Percentiles rank a stretch among this genome's conserved stretches.
Conservation (phyloP, 2,888 invertebrate species). For the Cosmia trapezina region DNA sequence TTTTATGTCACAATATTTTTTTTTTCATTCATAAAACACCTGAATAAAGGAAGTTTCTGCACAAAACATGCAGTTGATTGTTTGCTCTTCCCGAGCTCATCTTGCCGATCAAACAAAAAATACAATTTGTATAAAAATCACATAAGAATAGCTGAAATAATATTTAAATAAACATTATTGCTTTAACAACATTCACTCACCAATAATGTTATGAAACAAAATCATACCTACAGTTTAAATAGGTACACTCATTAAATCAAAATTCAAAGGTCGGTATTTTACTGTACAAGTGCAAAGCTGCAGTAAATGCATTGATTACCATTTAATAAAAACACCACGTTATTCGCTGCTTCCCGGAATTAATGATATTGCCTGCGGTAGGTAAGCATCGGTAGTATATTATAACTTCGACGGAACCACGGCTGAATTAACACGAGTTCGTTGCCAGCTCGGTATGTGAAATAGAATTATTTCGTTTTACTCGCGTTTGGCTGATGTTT, state of each 20-base stretch:
- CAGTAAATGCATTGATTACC: conserved; percentile 48
- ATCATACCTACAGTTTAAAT: background rate
- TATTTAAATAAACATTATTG: background rate
- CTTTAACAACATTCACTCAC: background rate
- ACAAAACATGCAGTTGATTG: background rate
- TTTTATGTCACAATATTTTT: too few species aligned
- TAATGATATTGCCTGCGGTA: conserved; percentile 50
- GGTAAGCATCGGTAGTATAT: conserved; percentile 52
- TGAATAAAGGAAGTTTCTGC: background rate
- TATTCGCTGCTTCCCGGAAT: conserved; percentile 54
- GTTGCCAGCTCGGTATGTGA: conserved; percentile 53
- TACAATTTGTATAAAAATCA: background rate
- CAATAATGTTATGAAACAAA: conserved; percentile 1
- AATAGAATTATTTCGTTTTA: conserved; percentile 60
- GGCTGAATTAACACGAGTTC: conserved; percentile 62
- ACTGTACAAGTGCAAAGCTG: conserved; percentile 13
- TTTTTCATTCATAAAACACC: background rate
- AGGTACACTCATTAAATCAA: background rate
- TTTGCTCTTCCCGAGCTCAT: background rate
- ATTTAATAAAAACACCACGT: conserved; percentile 53
- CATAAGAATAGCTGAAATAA: background rate
- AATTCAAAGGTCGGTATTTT: background rate
- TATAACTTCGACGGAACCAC: conserved; percentile 65
- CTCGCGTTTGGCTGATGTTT: conserved; percentile 32
- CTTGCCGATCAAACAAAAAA: background rate